Evolutionary conservation across 2,113 vertebrate species (phyloP), one percentile per base, ranked within the genome.

Genomic region (Edolisoma coerulescens): DNA sequence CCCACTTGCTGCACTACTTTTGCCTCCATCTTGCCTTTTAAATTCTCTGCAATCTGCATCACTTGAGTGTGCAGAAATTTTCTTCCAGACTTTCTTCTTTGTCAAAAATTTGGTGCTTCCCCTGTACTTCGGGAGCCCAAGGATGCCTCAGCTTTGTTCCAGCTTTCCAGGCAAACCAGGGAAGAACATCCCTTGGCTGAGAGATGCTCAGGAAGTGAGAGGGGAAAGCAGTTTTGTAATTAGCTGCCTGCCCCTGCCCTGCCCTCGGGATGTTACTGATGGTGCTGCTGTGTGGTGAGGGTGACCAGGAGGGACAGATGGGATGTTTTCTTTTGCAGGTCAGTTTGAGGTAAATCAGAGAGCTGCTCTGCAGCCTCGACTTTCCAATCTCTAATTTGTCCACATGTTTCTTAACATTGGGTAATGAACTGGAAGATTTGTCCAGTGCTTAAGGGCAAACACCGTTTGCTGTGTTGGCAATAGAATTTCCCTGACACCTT

Each of bases 401-500:
- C 37, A 32, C 74, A 37, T 23, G 50, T 57, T 85, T 45, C 65
- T 90, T 83, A 32, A 44, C 5, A 0, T 1, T 56, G 75, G 59
- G 63, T 94, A 94, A 93, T 85, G 83, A 87, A 57, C 80, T 89
- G 85, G 79, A 78, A 93, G 74, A 63, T 86, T 91, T 87, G 45
- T 60, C 44, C 41, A 16, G 41, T 50, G 75, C 92, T 93, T 78
- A 44, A 87, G 84, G 81, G 63, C 47, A 65, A 96, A 69, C 37
- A 27, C 68, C 18, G 28, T 87, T 85, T 93, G 49, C 87, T 50
- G 47, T 54, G 8, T 81, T 45, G 84, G 84, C 54, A 87, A 17
- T 71, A 87, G 71, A 59, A 80, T 47, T 67, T 87, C 70, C 54
- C 33, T 89, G 93, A 80, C 86, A 92, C 57, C 49, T 82, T 92